Evolutionary conservation across 2,113 vertebrate genomes (phyloP).

Genomic region (Cephalopholis sonnerati): DNA sequence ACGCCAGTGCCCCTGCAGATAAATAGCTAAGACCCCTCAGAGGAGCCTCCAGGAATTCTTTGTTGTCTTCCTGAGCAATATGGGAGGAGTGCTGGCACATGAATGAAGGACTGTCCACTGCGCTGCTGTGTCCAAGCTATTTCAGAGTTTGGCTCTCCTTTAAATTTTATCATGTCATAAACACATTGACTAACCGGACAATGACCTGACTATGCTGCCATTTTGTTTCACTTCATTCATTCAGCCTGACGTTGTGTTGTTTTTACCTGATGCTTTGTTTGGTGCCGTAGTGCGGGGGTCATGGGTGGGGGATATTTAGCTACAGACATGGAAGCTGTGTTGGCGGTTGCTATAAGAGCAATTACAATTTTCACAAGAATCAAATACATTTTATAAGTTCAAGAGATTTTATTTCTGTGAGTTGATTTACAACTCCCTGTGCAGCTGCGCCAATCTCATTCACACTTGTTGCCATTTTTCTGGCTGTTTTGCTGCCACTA

Average conservation of each 20-base stretch:
- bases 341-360: neutral
- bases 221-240: conserved; percentile 4
- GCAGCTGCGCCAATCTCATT: neutral
- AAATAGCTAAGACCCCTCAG: conserved; percentile 41
- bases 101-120: neutral
- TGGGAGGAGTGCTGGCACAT: neutral
- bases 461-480: neutral
- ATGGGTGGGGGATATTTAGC: neutral
- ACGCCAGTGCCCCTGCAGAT: conserved; percentile 54
- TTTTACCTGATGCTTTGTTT: too few species aligned
- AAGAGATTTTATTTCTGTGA: neutral
- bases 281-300: too few species aligned
- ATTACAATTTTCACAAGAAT: neutral
- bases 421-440: neutral
- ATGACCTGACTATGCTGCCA: neutral
- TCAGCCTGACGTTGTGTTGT: neutral
- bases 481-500: neutral
- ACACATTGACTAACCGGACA: neutral
- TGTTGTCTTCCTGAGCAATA: conserved; percentile 42
- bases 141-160: conserved; percentile 4
- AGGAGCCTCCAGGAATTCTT: conserved; percentile 35
- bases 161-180: conserved; percentile 4
- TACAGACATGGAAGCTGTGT: neutral
- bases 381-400: neutral
- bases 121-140: neutral